Evolutionary conservation across 2,113 vertebrate genomes (phyloP).

Genomic region (Ptyas mucosa): DNA sequence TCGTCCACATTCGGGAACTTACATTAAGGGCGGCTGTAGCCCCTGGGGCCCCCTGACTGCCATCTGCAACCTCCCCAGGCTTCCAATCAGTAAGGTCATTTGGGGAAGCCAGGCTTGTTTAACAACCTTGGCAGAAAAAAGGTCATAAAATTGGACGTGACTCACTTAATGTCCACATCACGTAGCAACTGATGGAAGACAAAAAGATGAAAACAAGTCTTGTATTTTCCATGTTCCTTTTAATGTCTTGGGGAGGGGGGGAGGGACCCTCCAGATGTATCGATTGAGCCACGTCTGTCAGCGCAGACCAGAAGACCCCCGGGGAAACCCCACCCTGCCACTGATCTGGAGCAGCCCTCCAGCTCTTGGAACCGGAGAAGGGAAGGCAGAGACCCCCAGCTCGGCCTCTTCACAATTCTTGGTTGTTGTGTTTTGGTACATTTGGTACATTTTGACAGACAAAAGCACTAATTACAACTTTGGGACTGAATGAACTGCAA

Average conservation of each 20-base stretch:
- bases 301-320: not conserved
- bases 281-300: not conserved
- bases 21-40: not conserved
- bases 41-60: not conserved
- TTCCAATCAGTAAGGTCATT: not conserved
- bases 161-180: not conserved
- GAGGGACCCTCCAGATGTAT: not conserved
- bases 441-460: not conserved
- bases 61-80: not conserved
- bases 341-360: not conserved
- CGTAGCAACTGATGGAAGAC: not conserved
- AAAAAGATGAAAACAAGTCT: not conserved
- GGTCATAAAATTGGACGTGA: not conserved
- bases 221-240: not conserved
- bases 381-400: not conserved
- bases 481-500: slow-evolving; percentile 8
- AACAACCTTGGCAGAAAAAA: not conserved
- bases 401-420: not conserved
- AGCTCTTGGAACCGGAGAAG: not conserved
- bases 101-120: not conserved
- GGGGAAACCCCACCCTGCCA: not conserved
- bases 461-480: slow-evolving; percentile 18
- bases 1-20: too few relatives aligned
- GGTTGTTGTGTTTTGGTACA: not conserved
- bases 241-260: not conserved